phyloP scores from a whole-genome alignment of 2,797 vertebrate species.

The Leucoraja ocellata region DNA sequence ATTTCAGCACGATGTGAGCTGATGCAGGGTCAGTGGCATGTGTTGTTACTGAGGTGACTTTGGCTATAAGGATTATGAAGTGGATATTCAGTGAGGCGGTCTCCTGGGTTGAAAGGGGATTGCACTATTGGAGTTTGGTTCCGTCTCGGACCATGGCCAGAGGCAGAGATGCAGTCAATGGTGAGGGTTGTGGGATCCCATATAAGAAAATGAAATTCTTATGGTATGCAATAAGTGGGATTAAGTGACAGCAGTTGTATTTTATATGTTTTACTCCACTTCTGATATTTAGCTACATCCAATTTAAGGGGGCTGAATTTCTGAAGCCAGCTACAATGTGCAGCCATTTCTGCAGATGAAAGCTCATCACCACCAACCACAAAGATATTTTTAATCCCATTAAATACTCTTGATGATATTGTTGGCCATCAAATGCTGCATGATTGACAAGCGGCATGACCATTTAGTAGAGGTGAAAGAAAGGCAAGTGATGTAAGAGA shows the following conservation, averaged over 20 bases:
- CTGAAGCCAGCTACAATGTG: too few species aligned
- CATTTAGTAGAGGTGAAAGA: neutral
- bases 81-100: neutral
- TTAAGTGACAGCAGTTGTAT: too few species aligned
- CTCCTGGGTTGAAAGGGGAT: neutral
- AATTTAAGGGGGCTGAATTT: too few species aligned
- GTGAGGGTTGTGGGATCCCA: too few species aligned
- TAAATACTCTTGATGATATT: neutral
- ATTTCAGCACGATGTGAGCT: neutral
- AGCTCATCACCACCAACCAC: too few species aligned
- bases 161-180: neutral
- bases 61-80: neutral
- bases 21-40: neutral
- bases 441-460: neutral
- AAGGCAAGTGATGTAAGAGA: neutral
- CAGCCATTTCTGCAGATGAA: too few species aligned
- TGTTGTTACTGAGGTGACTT: neutral
- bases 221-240: too few species aligned
- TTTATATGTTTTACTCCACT: too few species aligned
- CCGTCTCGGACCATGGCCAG: neutral
- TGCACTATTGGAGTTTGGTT: neutral
- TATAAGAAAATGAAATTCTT: too few species aligned
- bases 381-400: too few species aligned
- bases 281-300: too few species aligned
- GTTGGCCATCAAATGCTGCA: neutral